phyloP scores from a whole-genome alignment of 2,888 invertebrate species.

The Xestia sexstrigata region DNA sequence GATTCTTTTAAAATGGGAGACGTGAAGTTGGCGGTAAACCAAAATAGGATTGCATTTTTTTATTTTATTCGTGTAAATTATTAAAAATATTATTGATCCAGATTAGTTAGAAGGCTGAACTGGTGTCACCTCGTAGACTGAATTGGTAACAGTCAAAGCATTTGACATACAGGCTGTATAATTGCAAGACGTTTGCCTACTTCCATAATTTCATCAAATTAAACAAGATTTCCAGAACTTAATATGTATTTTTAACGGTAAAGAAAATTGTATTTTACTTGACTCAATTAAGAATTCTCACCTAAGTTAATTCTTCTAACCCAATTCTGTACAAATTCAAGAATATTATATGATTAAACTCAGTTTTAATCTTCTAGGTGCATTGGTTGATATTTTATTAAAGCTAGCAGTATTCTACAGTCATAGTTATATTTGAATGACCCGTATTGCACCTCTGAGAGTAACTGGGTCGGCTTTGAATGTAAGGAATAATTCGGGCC shows the following conservation, averaged over 20 bases:
- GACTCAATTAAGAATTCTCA: slow-evolving; percentile 11
- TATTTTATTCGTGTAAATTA: background rate
- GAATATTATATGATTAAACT: slow-evolving; percentile 40
- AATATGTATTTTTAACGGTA: background rate
- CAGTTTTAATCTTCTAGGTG: slow-evolving; percentile 30
- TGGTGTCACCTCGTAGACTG: background rate
- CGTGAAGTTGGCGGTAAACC: background rate
- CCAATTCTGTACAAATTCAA: slow-evolving; percentile 25
- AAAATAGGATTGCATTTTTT: background rate
- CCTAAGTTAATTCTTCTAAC: slow-evolving; percentile 5
- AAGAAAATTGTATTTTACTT: slow-evolving; percentile 13
- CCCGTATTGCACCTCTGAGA: slow-evolving; percentile 55
- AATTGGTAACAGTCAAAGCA: background rate
- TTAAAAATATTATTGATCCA: background rate
- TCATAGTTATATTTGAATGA: slow-evolving; percentile 46
- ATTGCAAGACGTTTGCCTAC: background rate
- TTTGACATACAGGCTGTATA: background rate
- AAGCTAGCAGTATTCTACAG: slow-evolving; percentile 16
- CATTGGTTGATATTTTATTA: slow-evolving; percentile 50
- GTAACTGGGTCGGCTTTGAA: slow-evolving; percentile 55
- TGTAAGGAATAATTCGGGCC: slow-evolving; percentile 53
- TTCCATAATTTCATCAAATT: background rate
- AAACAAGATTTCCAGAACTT: background rate
- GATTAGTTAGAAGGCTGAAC: background rate
- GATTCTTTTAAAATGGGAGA: background rate